phyloP scores from a whole-genome alignment of 2,797 vertebrate genomes.

The Enteromius fasciolatus region DNA sequence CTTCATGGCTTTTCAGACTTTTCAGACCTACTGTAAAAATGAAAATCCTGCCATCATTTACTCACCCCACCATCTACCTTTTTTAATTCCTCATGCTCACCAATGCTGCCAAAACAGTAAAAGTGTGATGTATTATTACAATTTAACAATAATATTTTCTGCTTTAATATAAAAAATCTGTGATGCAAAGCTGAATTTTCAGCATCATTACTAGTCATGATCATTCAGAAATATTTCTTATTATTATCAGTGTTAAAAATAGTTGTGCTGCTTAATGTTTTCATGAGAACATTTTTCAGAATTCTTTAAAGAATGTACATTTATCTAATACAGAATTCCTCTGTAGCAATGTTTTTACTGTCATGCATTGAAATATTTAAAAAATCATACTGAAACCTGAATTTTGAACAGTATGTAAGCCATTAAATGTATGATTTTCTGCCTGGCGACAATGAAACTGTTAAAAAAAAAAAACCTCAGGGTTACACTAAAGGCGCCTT shows the following conservation, averaged over 20 bases:
- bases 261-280: neutral
- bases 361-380: neutral
- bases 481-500: neutral
- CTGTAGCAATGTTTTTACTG: neutral
- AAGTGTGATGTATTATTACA: neutral
- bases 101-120: neutral
- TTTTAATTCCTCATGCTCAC: neutral
- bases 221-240: neutral
- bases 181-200: neutral
- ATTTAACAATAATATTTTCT: neutral
- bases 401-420: neutral
- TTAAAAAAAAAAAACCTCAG: neutral
- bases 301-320: neutral
- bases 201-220: neutral
- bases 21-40: slow-evolving; percentile 2
- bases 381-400: neutral
- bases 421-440: neutral
- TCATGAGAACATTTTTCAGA: neutral
- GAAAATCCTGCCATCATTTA: neutral
- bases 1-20: neutral
- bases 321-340: neutral
- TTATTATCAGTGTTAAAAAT: neutral
- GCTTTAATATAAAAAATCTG: neutral
- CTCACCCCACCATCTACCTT: neutral
- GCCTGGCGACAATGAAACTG: neutral